Evolutionary conservation across 2,113 vertebrate species (phyloP).

Genomic region (Vulpes lagopus): DNA sequence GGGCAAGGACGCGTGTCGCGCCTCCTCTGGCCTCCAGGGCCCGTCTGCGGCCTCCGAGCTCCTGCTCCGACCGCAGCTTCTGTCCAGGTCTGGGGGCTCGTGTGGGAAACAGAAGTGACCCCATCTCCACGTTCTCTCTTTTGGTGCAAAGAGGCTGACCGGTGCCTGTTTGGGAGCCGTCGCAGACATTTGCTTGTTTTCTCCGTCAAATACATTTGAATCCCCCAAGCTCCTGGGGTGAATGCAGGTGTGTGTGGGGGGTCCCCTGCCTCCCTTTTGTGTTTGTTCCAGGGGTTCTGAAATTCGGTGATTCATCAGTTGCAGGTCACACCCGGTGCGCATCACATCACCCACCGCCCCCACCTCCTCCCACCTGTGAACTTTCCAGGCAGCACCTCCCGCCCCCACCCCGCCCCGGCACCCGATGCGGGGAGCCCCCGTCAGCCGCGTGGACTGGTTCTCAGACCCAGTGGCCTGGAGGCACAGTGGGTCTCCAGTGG

Average conservation of each 20-base stretch:
- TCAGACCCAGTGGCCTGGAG: neutral
- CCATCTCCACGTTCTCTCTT: too few relatives aligned
- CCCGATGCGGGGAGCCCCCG: fast-evolving
- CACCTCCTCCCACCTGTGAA: neutral
- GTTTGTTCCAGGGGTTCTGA: neutral
- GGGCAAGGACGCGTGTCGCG: neutral
- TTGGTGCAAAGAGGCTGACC: neutral
- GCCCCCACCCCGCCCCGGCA: fast-evolving
- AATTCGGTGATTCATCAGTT: neutral
- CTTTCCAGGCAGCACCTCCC: fast-evolving
- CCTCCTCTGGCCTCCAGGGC: too few relatives aligned
- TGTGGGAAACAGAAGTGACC: neutral
- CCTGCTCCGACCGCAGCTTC: too few relatives aligned
- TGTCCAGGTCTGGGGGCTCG: neutral
- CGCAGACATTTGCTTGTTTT: fast-evolving
- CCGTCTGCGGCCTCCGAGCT: too few relatives aligned
- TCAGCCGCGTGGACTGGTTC: too few relatives aligned
- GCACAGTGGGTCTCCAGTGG: too few relatives aligned
- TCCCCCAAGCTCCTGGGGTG: too few relatives aligned
- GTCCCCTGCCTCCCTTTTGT: neutral
- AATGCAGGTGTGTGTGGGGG: fast-evolving
- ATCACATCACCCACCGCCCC: neutral
- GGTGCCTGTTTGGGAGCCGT: fast-evolving
- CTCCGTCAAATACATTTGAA: neutral
- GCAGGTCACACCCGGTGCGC: neutral